These are phyloP conservation scores for Metalampra italica DNA, from an alignment of 2,888 invertebrate genomes.

Conservation along the genomic window DNA sequence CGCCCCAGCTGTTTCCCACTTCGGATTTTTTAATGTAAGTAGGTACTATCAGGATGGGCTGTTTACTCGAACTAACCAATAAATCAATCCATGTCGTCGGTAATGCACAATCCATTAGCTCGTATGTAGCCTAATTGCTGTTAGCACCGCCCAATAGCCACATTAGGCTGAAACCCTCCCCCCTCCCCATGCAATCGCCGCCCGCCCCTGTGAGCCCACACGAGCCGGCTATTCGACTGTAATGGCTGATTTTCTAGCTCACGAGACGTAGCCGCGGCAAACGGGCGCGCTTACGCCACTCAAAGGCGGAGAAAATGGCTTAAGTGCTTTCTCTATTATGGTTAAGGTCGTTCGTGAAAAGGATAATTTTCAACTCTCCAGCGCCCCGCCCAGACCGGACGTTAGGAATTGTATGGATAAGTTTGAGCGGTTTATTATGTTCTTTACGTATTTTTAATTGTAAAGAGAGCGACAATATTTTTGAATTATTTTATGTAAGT, in stretches of 20 bases:
- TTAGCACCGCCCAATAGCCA: constrained; percentile 73
- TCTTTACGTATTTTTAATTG: too few relatives aligned
- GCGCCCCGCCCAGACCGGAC: constrained; percentile 46
- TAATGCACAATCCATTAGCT: constrained; percentile 76
- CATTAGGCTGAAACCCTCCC: constrained; percentile 60
- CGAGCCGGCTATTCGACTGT: constrained; percentile 51
- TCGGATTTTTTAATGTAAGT: constrained; percentile 37
- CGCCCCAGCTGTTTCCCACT: constrained; percentile 37
- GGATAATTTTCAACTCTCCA: constrained; percentile 78
- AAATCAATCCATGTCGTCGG: constrained; percentile 73
- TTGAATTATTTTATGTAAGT: too few relatives aligned
- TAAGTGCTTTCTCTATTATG: constrained; percentile 79
- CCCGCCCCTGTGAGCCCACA: constrained; percentile 37
- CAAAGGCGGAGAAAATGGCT: constrained; percentile 79
- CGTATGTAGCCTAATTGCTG: constrained; percentile 72
- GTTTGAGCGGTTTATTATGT: background rate
- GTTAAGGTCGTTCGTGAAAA: constrained; percentile 77
- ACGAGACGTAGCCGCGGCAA: constrained; percentile 69
- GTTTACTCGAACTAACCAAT: constrained; percentile 40
- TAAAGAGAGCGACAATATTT: too few relatives aligned
- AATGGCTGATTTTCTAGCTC: constrained; percentile 78
- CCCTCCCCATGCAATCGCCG: constrained; percentile 40
- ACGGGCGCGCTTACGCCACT: constrained; percentile 76
- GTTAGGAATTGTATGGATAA: constrained; percentile 45
- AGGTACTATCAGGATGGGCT: constrained; percentile 28